These are phyloP conservation scores for Trichacis sp. DNA, from an alignment of 2,888 invertebrate species.

Conservation along the genomic window DNA sequence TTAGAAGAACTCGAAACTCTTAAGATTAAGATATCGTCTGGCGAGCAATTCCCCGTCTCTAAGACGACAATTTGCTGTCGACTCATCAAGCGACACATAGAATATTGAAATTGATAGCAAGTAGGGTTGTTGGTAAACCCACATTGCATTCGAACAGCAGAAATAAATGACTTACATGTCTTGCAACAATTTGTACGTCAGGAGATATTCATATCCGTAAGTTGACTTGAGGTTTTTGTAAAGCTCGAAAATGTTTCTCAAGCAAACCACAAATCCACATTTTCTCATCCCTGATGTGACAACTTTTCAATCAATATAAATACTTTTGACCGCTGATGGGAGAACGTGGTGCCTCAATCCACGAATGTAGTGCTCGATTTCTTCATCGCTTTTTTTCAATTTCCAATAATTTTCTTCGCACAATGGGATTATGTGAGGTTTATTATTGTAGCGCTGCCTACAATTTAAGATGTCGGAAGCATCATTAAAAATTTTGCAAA, in stretches of 20 bases:
- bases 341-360: no score
- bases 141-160: background rate
- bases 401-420: no score
- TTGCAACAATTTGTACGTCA: slow-evolving; percentile 2
- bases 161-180: background rate
- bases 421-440: no score
- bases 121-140: slow-evolving; percentile 4
- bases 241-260: background rate
- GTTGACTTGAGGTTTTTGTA: background rate
- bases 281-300: no score
- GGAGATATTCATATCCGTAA: background rate
- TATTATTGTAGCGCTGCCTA: no score
- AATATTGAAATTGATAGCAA: background rate
- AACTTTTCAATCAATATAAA: no score
- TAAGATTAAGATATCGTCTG: background rate
- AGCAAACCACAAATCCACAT: background rate
- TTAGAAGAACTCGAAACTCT: background rate
- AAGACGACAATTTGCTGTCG: background rate
- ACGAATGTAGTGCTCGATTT: no score
- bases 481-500: no score
- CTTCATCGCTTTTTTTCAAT: no score
- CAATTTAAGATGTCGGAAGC: no score
- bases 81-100: background rate
- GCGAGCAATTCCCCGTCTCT: background rate
- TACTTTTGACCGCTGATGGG: no score